Evolutionary conservation across 2,888 invertebrate species (phyloP).

Genomic region (Cryptus armator): DNA sequence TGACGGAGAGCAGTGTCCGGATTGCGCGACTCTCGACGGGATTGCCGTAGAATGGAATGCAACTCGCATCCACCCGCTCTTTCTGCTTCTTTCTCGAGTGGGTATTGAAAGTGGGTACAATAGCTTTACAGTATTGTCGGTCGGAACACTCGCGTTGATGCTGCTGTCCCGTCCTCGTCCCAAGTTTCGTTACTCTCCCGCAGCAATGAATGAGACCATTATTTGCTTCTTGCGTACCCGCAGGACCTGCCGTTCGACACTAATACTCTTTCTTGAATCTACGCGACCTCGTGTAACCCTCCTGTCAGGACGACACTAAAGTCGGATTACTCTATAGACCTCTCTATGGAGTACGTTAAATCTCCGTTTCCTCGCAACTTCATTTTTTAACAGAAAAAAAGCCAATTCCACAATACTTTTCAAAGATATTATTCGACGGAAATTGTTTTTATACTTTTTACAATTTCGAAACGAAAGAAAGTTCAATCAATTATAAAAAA

Average conservation of each 20-base stretch:
- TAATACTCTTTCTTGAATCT: constrained; percentile 27
- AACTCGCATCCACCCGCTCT: constrained; percentile 48
- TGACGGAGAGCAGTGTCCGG: constrained; percentile 46
- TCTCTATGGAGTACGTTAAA: constrained; percentile 72
- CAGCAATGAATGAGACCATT: constrained; percentile 77
- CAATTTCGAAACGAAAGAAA: neutral
- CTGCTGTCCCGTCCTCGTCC: constrained; percentile 65
- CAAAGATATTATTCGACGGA: neutral
- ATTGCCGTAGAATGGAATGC: constrained; percentile 75
- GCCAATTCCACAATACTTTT: neutral
- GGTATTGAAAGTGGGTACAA: constrained; percentile 77
- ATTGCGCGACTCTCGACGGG: constrained; percentile 46
- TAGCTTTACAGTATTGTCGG: constrained; percentile 74
- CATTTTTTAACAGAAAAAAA: neutral
- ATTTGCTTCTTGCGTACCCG: constrained; percentile 76
- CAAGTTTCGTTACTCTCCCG: constrained; percentile 73
- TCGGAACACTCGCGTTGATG: constrained; percentile 69
- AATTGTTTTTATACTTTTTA: neutral
- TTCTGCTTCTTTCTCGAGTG: constrained; percentile 69
- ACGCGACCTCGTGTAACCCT: constrained; percentile 62
- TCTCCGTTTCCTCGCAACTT: constrained; percentile 22
- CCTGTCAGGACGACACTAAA: constrained; percentile 71
- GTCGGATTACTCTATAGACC: constrained; percentile 79
- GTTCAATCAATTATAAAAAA: no score
- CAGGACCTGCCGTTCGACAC: constrained; percentile 10